Percentiles rank a stretch among this genome's conserved stretches.
Conservation (phyloP, 2,888 invertebrate genomes). For the Taphrorychus bicolor region DNA sequence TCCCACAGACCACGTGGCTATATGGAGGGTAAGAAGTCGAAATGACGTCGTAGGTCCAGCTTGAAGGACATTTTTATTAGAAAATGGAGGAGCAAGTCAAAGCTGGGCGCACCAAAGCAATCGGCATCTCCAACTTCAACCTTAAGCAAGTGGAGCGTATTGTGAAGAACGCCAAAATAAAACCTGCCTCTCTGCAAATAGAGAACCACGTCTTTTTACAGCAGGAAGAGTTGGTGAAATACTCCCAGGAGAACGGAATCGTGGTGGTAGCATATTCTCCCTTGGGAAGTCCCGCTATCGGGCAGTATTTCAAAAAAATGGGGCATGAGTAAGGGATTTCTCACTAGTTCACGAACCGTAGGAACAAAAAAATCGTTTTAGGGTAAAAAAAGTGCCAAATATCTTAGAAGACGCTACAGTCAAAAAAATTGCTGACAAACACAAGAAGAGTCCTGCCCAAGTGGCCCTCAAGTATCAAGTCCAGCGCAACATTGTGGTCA, state of each 20-base stretch:
- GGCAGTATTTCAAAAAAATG: slow-evolving; percentile 55
- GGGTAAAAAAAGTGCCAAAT: slow-evolving; percentile 31
- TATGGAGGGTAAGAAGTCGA: slow-evolving; percentile 38
- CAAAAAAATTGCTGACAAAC: slow-evolving; percentile 59
- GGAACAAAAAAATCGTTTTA: slow-evolving; percentile 5
- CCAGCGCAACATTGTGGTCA: slow-evolving; percentile 73
- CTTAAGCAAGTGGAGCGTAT: slow-evolving; percentile 70
- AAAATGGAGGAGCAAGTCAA: slow-evolving; percentile 71
- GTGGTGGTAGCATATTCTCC: slow-evolving; percentile 57
- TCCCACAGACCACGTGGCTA: slow-evolving; percentile 38
- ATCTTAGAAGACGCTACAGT: slow-evolving; percentile 57
- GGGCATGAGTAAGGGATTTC: background rate
- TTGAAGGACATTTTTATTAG: slow-evolving; percentile 18
- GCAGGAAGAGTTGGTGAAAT: slow-evolving; percentile 57
- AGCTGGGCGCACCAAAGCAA: slow-evolving; percentile 73
- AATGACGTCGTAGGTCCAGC: too few species aligned
- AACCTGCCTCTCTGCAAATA: slow-evolving; percentile 69
- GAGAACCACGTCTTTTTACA: slow-evolving; percentile 65
- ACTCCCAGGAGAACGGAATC: slow-evolving; percentile 36
- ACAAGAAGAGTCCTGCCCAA: slow-evolving; percentile 75
- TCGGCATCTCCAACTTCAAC: slow-evolving; percentile 87
- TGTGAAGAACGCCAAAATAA: slow-evolving; percentile 61
- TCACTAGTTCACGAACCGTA: background rate
- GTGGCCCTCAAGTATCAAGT: slow-evolving; percentile 72
- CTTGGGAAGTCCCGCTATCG: slow-evolving; percentile 57